Base-by-base conservation (phyloP, 2,113 vertebrate species). In the Accipiter virgatus region DNA sequence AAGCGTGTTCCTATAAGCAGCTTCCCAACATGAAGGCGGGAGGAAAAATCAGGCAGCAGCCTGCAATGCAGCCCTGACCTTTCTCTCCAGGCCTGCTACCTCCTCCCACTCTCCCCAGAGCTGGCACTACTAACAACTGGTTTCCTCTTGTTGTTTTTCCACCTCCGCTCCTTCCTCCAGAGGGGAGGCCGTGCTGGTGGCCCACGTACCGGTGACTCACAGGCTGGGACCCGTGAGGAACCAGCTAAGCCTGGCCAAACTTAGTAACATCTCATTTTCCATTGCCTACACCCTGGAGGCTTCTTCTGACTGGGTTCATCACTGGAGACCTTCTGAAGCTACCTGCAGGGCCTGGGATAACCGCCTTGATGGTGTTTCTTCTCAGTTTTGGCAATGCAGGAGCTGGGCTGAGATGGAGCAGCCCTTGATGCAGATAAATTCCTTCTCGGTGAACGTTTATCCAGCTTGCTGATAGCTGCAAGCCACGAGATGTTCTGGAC, bases 61-160 rank as follows among this genome's bases (percentile, higher is more conserved):
- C 86, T 73, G 34, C 59, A 89, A 8, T 14, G 29, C 59, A 87
- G 68, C 56, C 78, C 43, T 96, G 95, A 96, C 94, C 96, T 91
- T 96, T 94, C 78, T 43, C 66, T 84, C 78, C 92, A 93, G 94
- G 82, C 70, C 90, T 94, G 93, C 88, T 79, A 90, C 95, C 86
- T 97, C 95, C 94, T 95, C 94, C 93, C 74, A 75, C 88, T 92
- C 90, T 90, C 47, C 79, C 85, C 17, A 38, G 88, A 88, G 92
- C 90, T 97, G 96, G 92, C 94, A 92, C 95, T 95, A 92, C 93
- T 93, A 94, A 95, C 74, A 79, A 15, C 86, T 93, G 88, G 86
- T 95, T 97, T 97, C 95, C 92, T 97, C 94, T 91, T 81, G 92
- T 89, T 97, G 89, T 96, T 97, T 89, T 96, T 93, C 94, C 90